Evolutionary conservation across 1,140 invertebrate species (phyloP).

Genomic region (Drusus annulatus): DNA sequence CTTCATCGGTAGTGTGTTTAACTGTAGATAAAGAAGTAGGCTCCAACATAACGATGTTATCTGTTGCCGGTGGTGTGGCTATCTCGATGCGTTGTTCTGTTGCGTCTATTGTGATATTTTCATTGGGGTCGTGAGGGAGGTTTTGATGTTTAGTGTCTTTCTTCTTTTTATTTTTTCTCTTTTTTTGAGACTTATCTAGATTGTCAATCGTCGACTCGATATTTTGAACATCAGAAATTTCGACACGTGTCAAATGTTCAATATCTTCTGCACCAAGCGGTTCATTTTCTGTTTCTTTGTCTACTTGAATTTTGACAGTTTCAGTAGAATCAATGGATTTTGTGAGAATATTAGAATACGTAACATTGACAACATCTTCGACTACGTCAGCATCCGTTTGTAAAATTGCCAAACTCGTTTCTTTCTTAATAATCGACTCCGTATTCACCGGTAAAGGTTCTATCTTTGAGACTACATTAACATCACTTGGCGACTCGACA

Average conservation of each 20-base stretch:
- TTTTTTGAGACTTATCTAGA: not conserved
- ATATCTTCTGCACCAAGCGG: not conserved
- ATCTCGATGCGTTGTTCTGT: too few species aligned
- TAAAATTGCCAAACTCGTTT: too few species aligned
- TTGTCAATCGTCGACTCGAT: not conserved
- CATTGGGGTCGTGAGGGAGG: not conserved
- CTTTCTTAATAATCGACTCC: too few species aligned
- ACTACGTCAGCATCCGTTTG: too few species aligned
- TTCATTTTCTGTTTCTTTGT: not conserved
- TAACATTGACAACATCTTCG: too few species aligned
- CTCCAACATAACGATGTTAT: too few species aligned
- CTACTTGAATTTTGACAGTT: too few species aligned
- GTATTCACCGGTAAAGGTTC: not conserved
- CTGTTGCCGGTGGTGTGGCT: too few species aligned
- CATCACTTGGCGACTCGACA: not conserved
- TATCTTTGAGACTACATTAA: not conserved
- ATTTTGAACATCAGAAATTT: not conserved
- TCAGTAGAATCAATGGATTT: too few species aligned
- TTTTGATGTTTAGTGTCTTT: slow-evolving; percentile 1
- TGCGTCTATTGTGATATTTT: not conserved
- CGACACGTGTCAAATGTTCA: not conserved
- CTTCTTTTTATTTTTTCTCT: slow-evolving; percentile 29
- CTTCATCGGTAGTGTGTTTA: not conserved
- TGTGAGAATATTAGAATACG: too few species aligned
- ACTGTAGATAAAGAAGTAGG: not conserved